Evolutionary conservation across 2,888 invertebrate genomes (phyloP), one percentile per base, ranked within the genome.

Genomic region (Thereva nobilitata): DNA sequence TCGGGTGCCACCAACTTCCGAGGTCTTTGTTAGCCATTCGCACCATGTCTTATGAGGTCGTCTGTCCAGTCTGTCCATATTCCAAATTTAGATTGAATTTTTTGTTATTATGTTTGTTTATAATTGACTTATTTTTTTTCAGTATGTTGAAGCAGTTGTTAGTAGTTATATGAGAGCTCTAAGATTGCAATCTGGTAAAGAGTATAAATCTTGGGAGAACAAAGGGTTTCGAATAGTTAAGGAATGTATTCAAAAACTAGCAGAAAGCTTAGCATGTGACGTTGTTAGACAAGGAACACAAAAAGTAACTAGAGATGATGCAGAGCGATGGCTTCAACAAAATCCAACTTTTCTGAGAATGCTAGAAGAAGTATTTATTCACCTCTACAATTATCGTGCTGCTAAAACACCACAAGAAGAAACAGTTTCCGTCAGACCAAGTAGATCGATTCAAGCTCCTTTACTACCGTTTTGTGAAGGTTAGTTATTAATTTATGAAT

Each of bases 101-200:
- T n/a, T n/a, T n/a, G n/a, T n/a, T n/a, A n/a, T n/a, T n/a, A n/a
- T n/a, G n/a, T n/a, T n/a, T n/a, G n/a, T n/a, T n/a, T n/a, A n/a
- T n/a, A n/a, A n/a, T n/a, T n/a, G n/a, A n/a, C n/a, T n/a, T n/a
- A n/a, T n/a, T n/a, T n/a, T n/a, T n/a, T 52, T 42, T 12, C 10
- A 89, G 86, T 91, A 90, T 76, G 87, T 91, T 70, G 89, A 90
- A 76, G 88, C 89, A 70, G 86, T 91, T 74, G 87, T 90, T 0
- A 89, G 89, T 40, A 90, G 90, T 0, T 91, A 89, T 76, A 85
- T 91, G 77, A 87, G 86, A 76, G 85, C 88, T 45, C 83, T 89
- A 71, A 88, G 87, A 72, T 80, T 86, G 42, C 83, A 81, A 70
- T 82, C 82, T 65, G 83, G 83, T 9, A 79, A 80, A 9, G 83